A percentile compares a stretch with the other conserved stretches of the same genome.
Conservation (phyloP, 2,113 vertebrate genomes). For the Pavo muticus region DNA sequence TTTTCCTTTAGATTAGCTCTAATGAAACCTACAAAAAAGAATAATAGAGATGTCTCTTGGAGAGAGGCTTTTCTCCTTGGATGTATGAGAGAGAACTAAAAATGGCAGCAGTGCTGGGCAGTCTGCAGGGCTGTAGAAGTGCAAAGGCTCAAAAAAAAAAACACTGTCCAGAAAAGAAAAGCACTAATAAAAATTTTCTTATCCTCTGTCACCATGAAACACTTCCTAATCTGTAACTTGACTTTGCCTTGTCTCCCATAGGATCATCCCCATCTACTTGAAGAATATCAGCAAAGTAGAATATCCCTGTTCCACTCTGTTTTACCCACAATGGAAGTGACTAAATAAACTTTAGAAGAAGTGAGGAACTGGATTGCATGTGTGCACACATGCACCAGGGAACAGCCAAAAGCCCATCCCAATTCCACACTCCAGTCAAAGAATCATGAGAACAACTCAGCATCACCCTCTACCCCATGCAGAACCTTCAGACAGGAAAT, state of each 20-base stretch:
- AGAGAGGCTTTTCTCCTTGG: neutral
- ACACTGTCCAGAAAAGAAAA: rapidly evolving
- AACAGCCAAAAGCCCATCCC: neutral
- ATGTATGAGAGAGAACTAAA: neutral
- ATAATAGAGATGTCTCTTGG: neutral
- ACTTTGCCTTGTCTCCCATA: neutral
- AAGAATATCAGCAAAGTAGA: neutral
- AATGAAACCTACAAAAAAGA: neutral
- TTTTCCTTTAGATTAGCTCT: neutral
- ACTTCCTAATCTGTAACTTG: neutral
- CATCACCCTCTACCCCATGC: rapidly evolving
- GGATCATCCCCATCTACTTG: rapidly evolving
- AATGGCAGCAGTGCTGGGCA: neutral
- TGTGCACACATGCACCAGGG: rapidly evolving
- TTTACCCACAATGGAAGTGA: neutral
- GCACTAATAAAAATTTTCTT: neutral
- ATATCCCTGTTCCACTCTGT: neutral
- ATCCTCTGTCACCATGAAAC: neutral
- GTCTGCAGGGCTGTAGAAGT: neutral
- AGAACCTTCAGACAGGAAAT: neutral
- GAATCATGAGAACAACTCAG: neutral
- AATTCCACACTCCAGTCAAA: rapidly evolving
- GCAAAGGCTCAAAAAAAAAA: neutral
- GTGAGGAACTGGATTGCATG: neutral
- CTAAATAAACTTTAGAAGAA: neutral